Conservation (phyloP, 2,797 vertebrate genomes). For the Nothura maculosa region DNA sequence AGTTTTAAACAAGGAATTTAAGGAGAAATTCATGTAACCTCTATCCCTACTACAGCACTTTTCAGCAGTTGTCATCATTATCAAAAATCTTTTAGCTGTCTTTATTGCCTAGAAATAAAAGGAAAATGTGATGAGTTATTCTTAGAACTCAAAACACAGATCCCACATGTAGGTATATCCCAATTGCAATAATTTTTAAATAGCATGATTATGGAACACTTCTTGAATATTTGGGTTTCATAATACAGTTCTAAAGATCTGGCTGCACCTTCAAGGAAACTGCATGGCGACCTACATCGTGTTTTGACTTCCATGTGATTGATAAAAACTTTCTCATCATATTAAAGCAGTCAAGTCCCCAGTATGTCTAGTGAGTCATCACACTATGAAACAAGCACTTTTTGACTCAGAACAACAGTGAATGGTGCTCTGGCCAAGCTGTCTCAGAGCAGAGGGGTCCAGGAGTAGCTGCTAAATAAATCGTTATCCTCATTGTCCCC, state of each 20-base stretch:
- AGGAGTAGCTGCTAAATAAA: not conserved
- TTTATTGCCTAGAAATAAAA: not conserved
- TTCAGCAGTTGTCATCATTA: not conserved
- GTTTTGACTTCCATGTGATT: not conserved
- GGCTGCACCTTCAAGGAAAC: not conserved
- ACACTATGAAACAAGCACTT: not conserved
- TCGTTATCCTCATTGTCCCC: rapidly evolving
- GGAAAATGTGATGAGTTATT: not conserved
- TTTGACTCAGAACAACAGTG: not conserved
- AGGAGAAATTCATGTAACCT: not conserved
- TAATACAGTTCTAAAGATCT: not conserved
- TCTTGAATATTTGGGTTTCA: not conserved
- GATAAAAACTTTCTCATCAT: not conserved
- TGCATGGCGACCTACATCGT: not conserved
- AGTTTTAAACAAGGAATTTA: not conserved
- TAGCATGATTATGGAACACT: not conserved
- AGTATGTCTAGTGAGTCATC: not conserved
- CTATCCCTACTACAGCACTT: not conserved
- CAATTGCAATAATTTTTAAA: not conserved
- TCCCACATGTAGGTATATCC: not conserved
- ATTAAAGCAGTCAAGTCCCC: not conserved
- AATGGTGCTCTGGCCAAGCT: not conserved
- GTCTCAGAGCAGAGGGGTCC: not conserved
- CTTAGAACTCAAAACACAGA: not conserved
- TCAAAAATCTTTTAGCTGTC: not conserved